These are phyloP conservation scores for Xylota segnis DNA, from an alignment of 2,888 invertebrate species.

Conservation along the genomic window DNA sequence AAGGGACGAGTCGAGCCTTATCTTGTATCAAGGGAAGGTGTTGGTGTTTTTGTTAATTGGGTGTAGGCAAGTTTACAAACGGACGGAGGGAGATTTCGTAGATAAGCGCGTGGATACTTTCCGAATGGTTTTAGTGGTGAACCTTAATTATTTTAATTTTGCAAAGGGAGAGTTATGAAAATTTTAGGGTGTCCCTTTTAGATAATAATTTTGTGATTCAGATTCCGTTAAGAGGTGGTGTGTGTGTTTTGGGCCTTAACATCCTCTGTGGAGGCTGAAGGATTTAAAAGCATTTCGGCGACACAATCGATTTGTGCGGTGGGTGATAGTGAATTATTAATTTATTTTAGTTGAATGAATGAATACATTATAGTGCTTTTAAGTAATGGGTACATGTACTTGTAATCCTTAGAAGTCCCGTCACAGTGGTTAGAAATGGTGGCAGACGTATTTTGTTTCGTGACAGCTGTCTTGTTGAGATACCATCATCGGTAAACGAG, in stretches of 20 bases:
- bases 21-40: conserved; percentile 1
- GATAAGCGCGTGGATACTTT: conserved; percentile 30
- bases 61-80: not conserved
- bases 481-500: too few relatives aligned
- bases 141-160: conserved; percentile 62
- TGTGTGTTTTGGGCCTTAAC: not conserved
- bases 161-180: not conserved
- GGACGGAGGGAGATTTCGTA: conserved; percentile 1
- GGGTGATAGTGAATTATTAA: conserved; percentile 5
- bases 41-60: conserved; percentile 20
- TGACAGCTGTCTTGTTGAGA: too few relatives aligned
- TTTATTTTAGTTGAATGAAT: not conserved
- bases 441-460: too few relatives aligned
- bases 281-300: not conserved
- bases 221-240: not conserved
- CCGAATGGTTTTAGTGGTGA: conserved; percentile 48
- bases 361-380: not conserved
- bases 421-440: too few relatives aligned
- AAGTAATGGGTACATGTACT: not conserved
- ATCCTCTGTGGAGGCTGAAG: not conserved
- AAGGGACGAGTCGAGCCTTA: conserved; percentile 1
- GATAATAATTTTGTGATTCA: conserved; percentile 36
- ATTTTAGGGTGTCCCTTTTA: conserved; percentile 4
- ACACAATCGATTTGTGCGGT: not conserved
- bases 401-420: too few relatives aligned